Percentiles rank a stretch among this genome's conserved stretches.
phyloP scores from a whole-genome alignment of 1,140 invertebrate species.

The Capitella teleta region DNA sequence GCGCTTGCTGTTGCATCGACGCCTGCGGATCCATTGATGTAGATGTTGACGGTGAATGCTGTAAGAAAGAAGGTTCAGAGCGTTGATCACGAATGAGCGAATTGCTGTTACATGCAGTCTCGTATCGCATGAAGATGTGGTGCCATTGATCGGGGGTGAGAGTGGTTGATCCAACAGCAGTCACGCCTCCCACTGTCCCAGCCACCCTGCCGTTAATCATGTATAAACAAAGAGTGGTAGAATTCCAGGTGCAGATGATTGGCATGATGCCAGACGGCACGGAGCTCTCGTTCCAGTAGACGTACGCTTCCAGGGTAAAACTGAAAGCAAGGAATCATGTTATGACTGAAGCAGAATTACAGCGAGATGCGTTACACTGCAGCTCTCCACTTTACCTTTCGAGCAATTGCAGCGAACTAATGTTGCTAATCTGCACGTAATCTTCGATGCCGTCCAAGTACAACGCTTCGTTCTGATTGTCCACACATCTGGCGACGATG shows the following conservation, averaged over 20 bases:
- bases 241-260: slow-evolving; percentile 16
- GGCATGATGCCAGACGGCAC: slow-evolving; percentile 13
- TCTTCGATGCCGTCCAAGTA: slow-evolving; percentile 16
- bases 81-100: neutral
- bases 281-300: slow-evolving; percentile 12
- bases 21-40: too few species aligned
- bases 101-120: slow-evolving; percentile 7
- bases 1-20: too few species aligned
- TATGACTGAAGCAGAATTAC: too few species aligned
- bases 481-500: slow-evolving; percentile 13
- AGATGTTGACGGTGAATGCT: too few species aligned
- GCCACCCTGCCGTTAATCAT: slow-evolving; percentile 14
- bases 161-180: neutral
- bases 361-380: too few species aligned
- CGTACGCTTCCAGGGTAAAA: slow-evolving; percentile 20
- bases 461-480: slow-evolving; percentile 19
- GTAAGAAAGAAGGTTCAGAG: neutral
- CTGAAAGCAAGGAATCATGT: slow-evolving; percentile 12
- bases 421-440: slow-evolving; percentile 14
- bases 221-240: slow-evolving; percentile 15
- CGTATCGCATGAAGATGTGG: slow-evolving; percentile 1
- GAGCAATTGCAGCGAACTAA: slow-evolving; percentile 1
- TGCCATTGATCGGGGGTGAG: neutral
- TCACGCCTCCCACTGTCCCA: neutral
- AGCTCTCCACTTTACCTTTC: slow-evolving; percentile 12